Evolutionary conservation across 2,797 vertebrate species (phyloP).

Genomic region (Eurystomus glaucurus): DNA sequence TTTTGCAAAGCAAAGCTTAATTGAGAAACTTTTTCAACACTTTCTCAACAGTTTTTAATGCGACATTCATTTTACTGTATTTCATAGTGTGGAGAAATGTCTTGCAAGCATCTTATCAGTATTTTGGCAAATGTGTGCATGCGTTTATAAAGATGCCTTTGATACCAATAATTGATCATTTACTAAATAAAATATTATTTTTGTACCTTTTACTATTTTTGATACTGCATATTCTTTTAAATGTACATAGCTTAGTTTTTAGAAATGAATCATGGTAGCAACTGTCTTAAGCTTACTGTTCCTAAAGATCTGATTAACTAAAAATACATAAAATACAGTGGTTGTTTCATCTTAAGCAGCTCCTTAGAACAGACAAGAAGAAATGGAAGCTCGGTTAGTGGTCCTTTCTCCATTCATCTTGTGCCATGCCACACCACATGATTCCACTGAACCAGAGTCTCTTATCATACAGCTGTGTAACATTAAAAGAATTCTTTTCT

Average conservation of each 20-base stretch:
- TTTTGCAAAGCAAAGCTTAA: slow-evolving; percentile 50
- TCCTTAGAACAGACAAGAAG: not conserved
- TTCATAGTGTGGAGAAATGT: not conserved
- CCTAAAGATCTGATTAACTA: not conserved
- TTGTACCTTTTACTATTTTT: not conserved
- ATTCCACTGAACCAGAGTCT: not conserved
- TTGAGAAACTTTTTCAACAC: not conserved
- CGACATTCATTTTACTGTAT: not conserved
- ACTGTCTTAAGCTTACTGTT: not conserved
- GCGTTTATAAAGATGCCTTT: not conserved
- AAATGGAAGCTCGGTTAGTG: not conserved
- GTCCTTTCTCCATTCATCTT: not conserved
- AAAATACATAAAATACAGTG: not conserved
- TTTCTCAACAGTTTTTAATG: not conserved
- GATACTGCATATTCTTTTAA: not conserved
- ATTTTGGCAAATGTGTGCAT: not conserved
- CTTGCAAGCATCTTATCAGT: not conserved
- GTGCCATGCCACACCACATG: not conserved
- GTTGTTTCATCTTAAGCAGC: slow-evolving; percentile 2
- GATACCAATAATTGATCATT: not conserved
- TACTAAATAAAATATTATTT: not conserved
- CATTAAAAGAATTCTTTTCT: slow-evolving; percentile 37
- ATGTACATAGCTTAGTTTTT: not conserved
- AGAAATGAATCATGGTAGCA: not conserved
- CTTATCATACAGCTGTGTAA: not conserved